Conservation (phyloP, 2,797 vertebrate species). For the Chiroxiphia lanceolata region DNA sequence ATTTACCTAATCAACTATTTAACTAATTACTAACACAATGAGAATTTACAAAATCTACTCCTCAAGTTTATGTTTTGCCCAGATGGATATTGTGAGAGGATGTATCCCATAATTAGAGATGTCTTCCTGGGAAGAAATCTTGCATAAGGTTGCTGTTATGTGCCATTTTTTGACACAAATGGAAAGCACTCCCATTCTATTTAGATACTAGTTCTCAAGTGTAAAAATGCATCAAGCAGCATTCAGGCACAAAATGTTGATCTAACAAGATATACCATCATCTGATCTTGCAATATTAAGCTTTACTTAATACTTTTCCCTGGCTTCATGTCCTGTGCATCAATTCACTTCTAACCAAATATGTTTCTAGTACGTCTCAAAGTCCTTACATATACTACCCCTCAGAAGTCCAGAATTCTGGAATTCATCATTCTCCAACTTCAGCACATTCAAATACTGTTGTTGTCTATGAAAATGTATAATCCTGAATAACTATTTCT, state of each 20-base stretch:
- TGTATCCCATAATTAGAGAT: neutral
- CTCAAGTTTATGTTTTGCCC: neutral
- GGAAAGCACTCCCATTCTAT: neutral
- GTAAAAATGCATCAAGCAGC: neutral
- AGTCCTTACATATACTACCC: neutral
- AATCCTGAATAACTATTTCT: neutral
- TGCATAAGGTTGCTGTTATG: neutral
- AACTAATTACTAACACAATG: neutral
- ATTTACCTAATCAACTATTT: neutral
- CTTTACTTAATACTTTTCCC: neutral
- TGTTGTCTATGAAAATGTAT: neutral
- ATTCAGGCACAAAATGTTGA: neutral
- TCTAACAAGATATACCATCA: neutral
- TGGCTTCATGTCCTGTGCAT: neutral
- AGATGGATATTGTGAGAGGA: neutral
- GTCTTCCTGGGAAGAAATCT: neutral
- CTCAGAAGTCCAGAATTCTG: neutral
- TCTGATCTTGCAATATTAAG: neutral
- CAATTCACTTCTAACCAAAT: neutral
- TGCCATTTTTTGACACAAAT: neutral
- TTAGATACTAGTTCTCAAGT: neutral
- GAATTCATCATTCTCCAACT: neutral
- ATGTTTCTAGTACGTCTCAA: neutral
- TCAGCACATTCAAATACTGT: neutral
- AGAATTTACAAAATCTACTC: neutral